A percentile compares a stretch with the other conserved stretches of the same genome.
Evolutionary conservation across 2,113 vertebrate genomes (phyloP).

Genomic region (Crotalus horridus): DNA sequence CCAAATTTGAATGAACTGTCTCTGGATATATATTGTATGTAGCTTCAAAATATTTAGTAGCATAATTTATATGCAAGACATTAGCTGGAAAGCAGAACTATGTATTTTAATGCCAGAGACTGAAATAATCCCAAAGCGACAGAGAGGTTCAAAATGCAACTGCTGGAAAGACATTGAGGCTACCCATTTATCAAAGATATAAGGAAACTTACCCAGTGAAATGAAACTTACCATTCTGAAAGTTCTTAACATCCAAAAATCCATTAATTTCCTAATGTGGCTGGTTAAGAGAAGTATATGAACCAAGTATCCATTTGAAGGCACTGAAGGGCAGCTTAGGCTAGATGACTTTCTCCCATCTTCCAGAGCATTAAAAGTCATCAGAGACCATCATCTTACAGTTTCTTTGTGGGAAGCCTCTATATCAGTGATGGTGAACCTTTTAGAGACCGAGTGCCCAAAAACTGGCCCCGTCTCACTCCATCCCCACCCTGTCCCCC

Average conservation of each 20-base stretch:
- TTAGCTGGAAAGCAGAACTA: not conserved
- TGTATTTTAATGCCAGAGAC: not conserved
- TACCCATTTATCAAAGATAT: not conserved
- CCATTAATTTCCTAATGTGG: not conserved
- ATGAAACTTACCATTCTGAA: not conserved
- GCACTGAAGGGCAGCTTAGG: not conserved
- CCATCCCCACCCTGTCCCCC: too few species aligned
- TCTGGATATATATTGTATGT: slow-evolving; percentile 7
- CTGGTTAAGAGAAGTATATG: not conserved
- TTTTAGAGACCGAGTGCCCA: too few species aligned
- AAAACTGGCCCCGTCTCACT: too few species aligned
- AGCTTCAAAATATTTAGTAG: rapidly evolving
- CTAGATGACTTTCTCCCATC: not conserved
- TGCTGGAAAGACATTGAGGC: not conserved
- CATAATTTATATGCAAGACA: not conserved
- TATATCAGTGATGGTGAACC: not conserved
- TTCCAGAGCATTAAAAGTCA: not conserved
- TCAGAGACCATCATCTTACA: not conserved
- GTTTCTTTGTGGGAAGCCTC: not conserved
- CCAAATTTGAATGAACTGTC: not conserved
- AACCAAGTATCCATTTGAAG: not conserved
- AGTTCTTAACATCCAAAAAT: not conserved
- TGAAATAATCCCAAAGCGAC: not conserved
- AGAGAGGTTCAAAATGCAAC: not conserved
- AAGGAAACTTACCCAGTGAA: not conserved